Evolutionary conservation across 1,140 invertebrate species (phyloP).

Genomic region (Brachionus sp.): DNA sequence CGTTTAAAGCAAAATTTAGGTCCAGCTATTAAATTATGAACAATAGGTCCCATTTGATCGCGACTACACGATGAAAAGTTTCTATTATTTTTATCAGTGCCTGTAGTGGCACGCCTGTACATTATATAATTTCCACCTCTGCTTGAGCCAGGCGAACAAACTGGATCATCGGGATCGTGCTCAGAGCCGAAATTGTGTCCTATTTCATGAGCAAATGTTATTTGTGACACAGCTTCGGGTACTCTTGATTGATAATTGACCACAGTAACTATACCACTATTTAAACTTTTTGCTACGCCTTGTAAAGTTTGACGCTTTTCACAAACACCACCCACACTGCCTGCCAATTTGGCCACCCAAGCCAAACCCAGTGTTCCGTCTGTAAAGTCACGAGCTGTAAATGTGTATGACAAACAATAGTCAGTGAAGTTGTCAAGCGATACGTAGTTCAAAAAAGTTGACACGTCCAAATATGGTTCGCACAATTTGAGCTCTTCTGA

Average conservation of each 20-base stretch:
- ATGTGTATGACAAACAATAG: constrained; percentile 97
- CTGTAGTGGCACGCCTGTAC: constrained; percentile 60
- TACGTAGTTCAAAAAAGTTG: constrained; percentile 41
- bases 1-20: constrained; percentile 63
- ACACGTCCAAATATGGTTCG: constrained; percentile 38
- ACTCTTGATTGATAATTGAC: constrained; percentile 97
- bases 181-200: constrained; percentile 98
- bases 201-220: constrained; percentile 97
- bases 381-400: constrained; percentile 95
- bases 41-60: constrained; percentile 78
- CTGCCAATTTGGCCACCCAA: constrained; percentile 76
- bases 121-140: constrained; percentile 77
- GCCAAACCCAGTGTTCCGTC: constrained; percentile 92
- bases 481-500: constrained; percentile 3
- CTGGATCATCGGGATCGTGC: constrained; percentile 75
- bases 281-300: constrained; percentile 74
- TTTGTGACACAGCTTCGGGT: constrained; percentile 89
- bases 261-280: constrained; percentile 98
- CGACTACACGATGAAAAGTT: constrained; percentile 66
- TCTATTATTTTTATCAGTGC: constrained; percentile 56
- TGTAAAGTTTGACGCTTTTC: constrained; percentile 93
- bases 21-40: constrained; percentile 57
- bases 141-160: constrained; percentile 67
- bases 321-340: constrained; percentile 94
- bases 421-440: constrained; percentile 92